Base-by-base conservation (phyloP, 2,888 invertebrate species). In the Furcula furcula region DNA sequence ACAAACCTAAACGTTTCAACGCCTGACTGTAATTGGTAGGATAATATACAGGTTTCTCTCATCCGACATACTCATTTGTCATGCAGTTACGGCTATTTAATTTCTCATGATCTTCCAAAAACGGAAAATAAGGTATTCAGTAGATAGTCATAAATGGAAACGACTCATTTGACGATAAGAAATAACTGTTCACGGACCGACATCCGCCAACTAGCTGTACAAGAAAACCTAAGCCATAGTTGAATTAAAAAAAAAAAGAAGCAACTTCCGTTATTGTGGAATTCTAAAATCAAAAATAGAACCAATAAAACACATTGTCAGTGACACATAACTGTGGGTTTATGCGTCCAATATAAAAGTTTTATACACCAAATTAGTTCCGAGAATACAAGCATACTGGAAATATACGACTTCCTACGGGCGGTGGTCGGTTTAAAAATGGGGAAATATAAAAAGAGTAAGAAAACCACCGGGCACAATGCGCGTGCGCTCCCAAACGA, bases 301-400 rank as follows among this genome's bases (percentile, higher is more conserved):
- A 47, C 45, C 65, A 64, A 76, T 80, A 78, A 80, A 78, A 70
- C 64, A 70, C 64, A 71, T 66, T 72, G 74, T 70, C 68, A 71
- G 58, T 51, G 66, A 61, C 55, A 57, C 54, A 59, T 62, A 59
- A 50, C 52, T 56, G 46, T 61, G 55, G 45, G 51, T 70, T 64
- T 63, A 63, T 64, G 62, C 33, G 39, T 46, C 60, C 62, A 66
- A 65, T 68, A 72, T 71, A 76, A 71, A 72, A 63, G 51, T 76
- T 75, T 76, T 76, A 77, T 77, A 63, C 66, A 69, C 65, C 70
- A 78, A 81, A 83, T 82, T 79, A 76, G 79, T 85, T 83, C 81
- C 60, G 47, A 54, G 79, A 80, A 78, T 63, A 63, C 29, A 50
- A 61, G 62, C 55, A 59, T 48, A 49, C 47, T 59, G 49, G 57